Percentiles rank a stretch among this genome's conserved stretches.
Evolutionary conservation across 2,113 vertebrate species (phyloP).

Genomic region (Gasterosteus nipponicus): DNA sequence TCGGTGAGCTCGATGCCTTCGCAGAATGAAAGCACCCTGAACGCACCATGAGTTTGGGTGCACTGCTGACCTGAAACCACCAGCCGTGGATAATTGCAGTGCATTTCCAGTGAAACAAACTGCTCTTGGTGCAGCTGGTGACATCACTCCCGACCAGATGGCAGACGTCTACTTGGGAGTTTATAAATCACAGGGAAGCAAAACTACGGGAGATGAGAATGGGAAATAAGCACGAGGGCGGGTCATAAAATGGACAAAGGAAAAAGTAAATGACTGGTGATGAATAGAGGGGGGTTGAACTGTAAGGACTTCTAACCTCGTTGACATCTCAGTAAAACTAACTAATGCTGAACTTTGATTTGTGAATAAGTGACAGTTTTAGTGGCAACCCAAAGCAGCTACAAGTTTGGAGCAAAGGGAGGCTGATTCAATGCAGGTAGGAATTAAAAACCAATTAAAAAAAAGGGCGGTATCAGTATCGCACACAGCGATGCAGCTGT

Average conservation of each 20-base stretch:
- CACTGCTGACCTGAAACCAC: conserved; percentile 59
- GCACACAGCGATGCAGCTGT: not conserved
- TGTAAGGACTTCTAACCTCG: not conserved
- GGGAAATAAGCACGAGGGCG: not conserved
- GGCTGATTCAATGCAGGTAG: not conserved
- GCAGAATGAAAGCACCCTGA: not conserved
- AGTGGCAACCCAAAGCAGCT: not conserved
- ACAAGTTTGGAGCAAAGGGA: not conserved
- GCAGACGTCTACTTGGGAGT: conserved; percentile 4
- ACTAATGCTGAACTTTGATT: not conserved
- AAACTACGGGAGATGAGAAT: not conserved
- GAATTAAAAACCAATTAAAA: not conserved
- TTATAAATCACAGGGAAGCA: conserved; percentile 25
- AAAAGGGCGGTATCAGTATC: not conserved
- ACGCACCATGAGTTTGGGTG: conserved; percentile 1
- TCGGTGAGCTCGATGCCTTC: not conserved
- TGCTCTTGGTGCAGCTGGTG: conserved; percentile 58
- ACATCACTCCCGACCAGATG: conserved; percentile 57
- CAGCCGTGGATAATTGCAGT: conserved; percentile 60
- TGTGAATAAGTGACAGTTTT: not conserved
- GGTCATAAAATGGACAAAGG: not conserved
- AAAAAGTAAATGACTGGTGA: not conserved
- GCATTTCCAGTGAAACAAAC: conserved; percentile 45
- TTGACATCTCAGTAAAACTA: not conserved
- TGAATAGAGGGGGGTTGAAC: not conserved